Percentiles rank a stretch among this genome's conserved stretches.
Evolutionary conservation across 2,888 invertebrate genomes (phyloP).

Genomic region (Chrysolina haemoptera): DNA sequence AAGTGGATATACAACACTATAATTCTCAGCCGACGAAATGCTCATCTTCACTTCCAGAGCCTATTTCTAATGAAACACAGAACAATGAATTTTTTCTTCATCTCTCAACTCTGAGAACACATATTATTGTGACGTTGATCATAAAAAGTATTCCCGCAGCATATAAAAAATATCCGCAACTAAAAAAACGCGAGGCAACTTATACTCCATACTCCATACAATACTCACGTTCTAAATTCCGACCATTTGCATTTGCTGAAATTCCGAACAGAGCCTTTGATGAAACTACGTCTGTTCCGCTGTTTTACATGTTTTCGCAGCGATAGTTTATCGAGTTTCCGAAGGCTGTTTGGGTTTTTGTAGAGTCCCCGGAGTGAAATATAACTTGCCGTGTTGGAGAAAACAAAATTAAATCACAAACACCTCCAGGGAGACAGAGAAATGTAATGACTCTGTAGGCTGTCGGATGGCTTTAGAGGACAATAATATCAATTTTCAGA

Average conservation of each 20-base stretch:
- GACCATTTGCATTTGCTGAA: not conserved
- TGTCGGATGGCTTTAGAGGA: not conserved
- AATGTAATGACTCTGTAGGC: slow-evolving; percentile 7
- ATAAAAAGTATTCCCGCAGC: no score
- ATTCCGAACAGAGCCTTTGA: slow-evolving; percentile 8
- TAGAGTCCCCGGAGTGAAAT: slow-evolving; percentile 22
- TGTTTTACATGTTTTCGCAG: slow-evolving; percentile 29
- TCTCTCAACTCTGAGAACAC: no score
- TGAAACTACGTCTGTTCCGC: not conserved
- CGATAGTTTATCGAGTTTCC: slow-evolving; percentile 25
- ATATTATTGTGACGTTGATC: no score
- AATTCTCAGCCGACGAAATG: no score
- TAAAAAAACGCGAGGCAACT: not conserved
- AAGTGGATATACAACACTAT: no score
- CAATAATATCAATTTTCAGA: slow-evolving; percentile 5
- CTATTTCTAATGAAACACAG: no score
- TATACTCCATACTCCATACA: not conserved
- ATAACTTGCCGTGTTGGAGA: slow-evolving; percentile 10
- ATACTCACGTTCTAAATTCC: not conserved
- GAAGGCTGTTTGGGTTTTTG: slow-evolving; percentile 22
- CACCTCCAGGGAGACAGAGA: not conserved
- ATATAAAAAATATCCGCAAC: no score
- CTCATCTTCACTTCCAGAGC: no score
- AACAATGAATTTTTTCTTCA: no score
- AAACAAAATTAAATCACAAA: slow-evolving; percentile 23